Conservation (phyloP, 2,888 invertebrate species). For the Eupsilia transversa region DNA sequence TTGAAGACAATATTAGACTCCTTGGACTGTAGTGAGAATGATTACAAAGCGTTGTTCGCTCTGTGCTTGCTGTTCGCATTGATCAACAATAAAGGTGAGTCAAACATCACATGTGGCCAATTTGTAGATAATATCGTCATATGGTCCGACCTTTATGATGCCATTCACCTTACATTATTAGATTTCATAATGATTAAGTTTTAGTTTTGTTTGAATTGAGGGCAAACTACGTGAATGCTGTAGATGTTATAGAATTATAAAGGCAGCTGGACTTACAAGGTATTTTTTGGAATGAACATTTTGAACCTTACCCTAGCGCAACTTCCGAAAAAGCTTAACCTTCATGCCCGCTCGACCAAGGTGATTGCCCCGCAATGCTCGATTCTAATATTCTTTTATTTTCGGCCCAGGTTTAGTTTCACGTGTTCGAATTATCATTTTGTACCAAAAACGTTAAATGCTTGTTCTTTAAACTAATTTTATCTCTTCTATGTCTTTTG, state of each 20-base stretch:
- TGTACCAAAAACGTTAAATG: neutral
- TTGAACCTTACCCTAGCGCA: slow-evolving; percentile 11
- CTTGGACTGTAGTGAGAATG: slow-evolving; percentile 97
- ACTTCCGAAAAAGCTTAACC: slow-evolving; percentile 31
- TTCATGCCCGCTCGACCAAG: slow-evolving; percentile 19
- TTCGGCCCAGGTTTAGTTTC: neutral
- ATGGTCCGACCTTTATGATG: slow-evolving; percentile 33
- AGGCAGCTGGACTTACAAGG: slow-evolving; percentile 7
- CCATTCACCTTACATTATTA: slow-evolving; percentile 46
- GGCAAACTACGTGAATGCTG: slow-evolving; percentile 23
- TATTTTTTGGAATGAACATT: slow-evolving; percentile 23
- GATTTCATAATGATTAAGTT: slow-evolving; percentile 27
- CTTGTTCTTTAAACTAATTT: slow-evolving; percentile 46
- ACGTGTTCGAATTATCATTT: neutral
- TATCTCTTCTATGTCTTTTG: slow-evolving; percentile 51
- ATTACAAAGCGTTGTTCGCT: slow-evolving; percentile 97
- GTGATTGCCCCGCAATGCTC: slow-evolving; percentile 34
- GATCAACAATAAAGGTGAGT: slow-evolving; percentile 97
- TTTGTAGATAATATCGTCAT: slow-evolving; percentile 30
- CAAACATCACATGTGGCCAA: slow-evolving; percentile 43
- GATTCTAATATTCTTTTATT: slow-evolving; percentile 6
- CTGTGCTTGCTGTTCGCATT: slow-evolving; percentile 98
- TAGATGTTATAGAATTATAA: slow-evolving; percentile 27
- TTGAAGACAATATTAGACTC: slow-evolving; percentile 96
- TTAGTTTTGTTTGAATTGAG: slow-evolving; percentile 29